phyloP scores from a whole-genome alignment of 2,797 vertebrate genomes.

The Kryptopterus vitreolus region DNA sequence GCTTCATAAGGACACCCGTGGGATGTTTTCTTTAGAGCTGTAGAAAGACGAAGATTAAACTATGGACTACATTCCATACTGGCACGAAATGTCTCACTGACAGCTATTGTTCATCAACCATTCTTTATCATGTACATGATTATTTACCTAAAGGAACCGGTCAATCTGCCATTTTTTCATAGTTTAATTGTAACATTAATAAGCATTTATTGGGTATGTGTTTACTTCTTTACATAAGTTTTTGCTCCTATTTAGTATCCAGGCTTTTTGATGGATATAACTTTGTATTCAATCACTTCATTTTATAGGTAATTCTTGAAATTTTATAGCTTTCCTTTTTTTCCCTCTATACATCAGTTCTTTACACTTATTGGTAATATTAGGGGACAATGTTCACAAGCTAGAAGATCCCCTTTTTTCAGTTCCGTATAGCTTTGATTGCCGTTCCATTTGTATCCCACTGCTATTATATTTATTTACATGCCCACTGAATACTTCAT shows the following conservation, averaged over 20 bases:
- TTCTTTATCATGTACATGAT: not conserved
- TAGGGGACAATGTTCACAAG: not conserved
- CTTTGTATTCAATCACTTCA: not conserved
- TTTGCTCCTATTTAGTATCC: not conserved
- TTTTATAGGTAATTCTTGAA: too few relatives aligned
- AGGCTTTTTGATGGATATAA: not conserved
- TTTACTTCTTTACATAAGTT: not conserved
- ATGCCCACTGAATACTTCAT: not conserved
- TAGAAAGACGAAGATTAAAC: not conserved
- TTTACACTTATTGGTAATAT: not conserved
- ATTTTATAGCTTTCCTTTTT: too few relatives aligned
- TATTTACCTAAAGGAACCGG: not conserved
- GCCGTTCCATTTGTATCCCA: not conserved
- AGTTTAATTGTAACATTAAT: not conserved
- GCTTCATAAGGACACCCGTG: not conserved
- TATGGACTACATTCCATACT: not conserved
- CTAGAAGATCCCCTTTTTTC: not conserved
- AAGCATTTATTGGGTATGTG: too few relatives aligned
- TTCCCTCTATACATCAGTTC: not conserved
- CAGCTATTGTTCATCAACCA: not conserved
- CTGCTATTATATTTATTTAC: not conserved
- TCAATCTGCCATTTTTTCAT: not conserved
- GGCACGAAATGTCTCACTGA: not conserved
- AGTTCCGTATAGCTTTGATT: not conserved
- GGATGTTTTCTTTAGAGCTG: not conserved